phyloP scores from a whole-genome alignment of 1,140 invertebrate genomes.

The Harpegnathos saltator region DNA sequence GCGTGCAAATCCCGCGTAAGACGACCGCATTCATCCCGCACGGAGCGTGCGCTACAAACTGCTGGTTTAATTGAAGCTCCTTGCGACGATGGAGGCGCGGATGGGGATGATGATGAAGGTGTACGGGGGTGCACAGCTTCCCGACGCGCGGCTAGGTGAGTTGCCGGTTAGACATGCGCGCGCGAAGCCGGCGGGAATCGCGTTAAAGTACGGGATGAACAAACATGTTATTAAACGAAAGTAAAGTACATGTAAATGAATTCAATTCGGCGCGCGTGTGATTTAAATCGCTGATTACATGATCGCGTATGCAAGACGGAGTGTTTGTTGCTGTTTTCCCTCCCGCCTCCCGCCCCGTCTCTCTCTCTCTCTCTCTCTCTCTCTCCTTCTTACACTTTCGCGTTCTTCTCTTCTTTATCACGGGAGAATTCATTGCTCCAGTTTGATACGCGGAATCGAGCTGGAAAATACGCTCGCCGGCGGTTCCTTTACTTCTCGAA shows the following conservation, averaged over 20 bases:
- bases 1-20: neutral
- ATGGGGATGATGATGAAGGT: neutral
- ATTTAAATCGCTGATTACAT: slow-evolving; percentile 6
- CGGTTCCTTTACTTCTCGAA: neutral
- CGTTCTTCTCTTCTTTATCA: neutral
- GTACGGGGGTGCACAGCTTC: too few species aligned
- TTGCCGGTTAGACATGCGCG: too few species aligned
- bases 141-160: too few species aligned
- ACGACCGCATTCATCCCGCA: neutral
- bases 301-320: neutral
- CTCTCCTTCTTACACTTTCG: too few species aligned
- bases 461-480: too few species aligned
- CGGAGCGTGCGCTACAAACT: slow-evolving; percentile 11
- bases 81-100: neutral
- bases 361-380: too few species aligned
- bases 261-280: neutral
- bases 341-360: too few species aligned
- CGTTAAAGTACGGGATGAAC: neutral
- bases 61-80: slow-evolving; percentile 21
- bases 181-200: neutral
- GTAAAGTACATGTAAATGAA: slow-evolving; percentile 12
- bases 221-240: neutral
- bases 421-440: neutral
- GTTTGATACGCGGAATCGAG: neutral
- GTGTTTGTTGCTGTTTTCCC: neutral